Evolutionary conservation across 2,888 invertebrate species (phyloP), one percentile per base, ranked within the genome.

Genomic region (Scaeva pyrastri): DNA sequence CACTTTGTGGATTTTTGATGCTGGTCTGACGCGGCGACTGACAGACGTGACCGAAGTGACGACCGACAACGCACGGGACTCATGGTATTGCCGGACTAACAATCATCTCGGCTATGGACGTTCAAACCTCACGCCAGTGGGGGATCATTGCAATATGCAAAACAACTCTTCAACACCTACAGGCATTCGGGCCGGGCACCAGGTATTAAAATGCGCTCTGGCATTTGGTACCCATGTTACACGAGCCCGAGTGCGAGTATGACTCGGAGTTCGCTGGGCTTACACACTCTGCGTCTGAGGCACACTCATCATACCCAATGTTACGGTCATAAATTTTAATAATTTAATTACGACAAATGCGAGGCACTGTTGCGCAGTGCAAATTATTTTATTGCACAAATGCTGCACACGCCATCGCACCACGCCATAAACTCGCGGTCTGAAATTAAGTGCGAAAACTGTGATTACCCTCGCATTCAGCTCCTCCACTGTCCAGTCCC

Each of bases 321-420:
- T 74, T 79, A 71, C 74, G 83, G 83, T 84, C 83, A 84, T 84
- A 79, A 79, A 70, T 83, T 74, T 78, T 83, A 84, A 84, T 84
- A 84, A 84, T 79, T 84, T 79, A 84, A 84, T 84, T 79, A 84
- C 83, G 79, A 84, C 83, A 84, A 84, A 84, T 84, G 56, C 83
- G 83, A 84, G 70, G 83, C 74, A 64, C 62, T 74, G 60, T 78
- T 78, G 74, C 55, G 64, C 74, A 74, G 62, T 41, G 83, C 64
- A 70, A 79, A 79, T 78, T 78, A 74, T 83, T 79, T 83, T 56
- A 74, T 64, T 79, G 60, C 60, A 74, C 31, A 31, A 31, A 31
- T 31, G 31, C 31, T 31, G 31, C 31, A 31, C 31, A 31, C 31
- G 31, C 31, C 72, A 58, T n/a, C 64, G 45, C 55, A 39, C 66